phyloP scores from a whole-genome alignment of 2,113 vertebrate species.

The Oncorhynchus keta region DNA sequence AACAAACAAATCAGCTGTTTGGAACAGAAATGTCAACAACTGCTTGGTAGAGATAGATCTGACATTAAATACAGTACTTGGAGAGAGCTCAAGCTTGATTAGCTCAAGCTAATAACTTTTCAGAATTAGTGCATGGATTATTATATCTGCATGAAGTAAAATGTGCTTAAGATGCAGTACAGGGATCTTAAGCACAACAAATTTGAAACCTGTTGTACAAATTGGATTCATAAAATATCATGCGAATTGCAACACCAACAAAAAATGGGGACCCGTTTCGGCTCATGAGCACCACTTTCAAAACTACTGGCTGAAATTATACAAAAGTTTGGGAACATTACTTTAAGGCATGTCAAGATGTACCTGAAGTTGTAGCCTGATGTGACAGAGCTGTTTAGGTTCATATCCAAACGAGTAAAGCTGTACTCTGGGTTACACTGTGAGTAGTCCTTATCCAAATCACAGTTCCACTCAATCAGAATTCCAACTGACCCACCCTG shows the following conservation, averaged over 20 bases:
- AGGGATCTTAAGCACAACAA: too few relatives aligned
- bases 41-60: background rate
- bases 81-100: background rate
- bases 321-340: too few relatives aligned
- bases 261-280: too few relatives aligned
- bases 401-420: conserved; percentile 87
- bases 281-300: too few relatives aligned
- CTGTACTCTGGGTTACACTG: conserved; percentile 87
- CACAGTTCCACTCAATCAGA: conserved; percentile 92
- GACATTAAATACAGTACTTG: background rate
- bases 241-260: too few relatives aligned
- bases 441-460: conserved; percentile 87
- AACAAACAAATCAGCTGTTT: background rate
- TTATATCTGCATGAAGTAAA: background rate
- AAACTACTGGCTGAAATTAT: too few relatives aligned
- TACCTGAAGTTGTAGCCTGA: conserved; percentile 98
- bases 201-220: too few relatives aligned
- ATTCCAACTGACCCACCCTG: conserved; percentile 93
- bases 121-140: background rate
- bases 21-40: background rate
- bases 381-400: conserved; percentile 73
- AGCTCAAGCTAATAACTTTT: background rate
- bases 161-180: background rate
- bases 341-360: background rate
- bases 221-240: too few relatives aligned